A percentile compares a stretch with the other conserved stretches of the same genome.
phyloP scores from a whole-genome alignment of 2,888 invertebrate genomes.

The Panopea generosa region DNA sequence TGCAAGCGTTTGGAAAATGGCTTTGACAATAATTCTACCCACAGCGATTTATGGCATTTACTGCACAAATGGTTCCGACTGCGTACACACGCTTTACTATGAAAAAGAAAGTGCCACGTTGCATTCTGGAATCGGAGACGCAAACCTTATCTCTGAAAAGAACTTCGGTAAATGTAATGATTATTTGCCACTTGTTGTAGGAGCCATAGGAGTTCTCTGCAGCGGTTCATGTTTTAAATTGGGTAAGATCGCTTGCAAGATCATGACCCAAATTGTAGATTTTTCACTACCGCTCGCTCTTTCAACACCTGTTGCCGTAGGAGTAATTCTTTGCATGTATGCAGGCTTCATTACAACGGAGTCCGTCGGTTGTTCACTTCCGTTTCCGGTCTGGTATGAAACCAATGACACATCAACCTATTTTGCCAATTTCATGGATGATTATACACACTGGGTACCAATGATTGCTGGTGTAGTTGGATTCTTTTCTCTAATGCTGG shows the following conservation, averaged over 20 bases:
- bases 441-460: conserved; percentile 58
- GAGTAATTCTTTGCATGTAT: conserved; percentile 68
- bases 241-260: conserved; percentile 72
- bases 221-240: conserved; percentile 71
- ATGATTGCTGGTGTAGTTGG: conserved; percentile 62
- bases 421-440: conserved; percentile 22
- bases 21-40: conserved; percentile 66
- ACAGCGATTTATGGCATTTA: conserved; percentile 56
- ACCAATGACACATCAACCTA: conserved; percentile 82
- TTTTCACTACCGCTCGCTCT: conserved; percentile 71
- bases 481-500: conserved; percentile 67
- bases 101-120: conserved; percentile 18
- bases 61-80: conserved; percentile 53
- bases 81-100: conserved; percentile 64
- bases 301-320: conserved; percentile 68
- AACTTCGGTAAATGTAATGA: conserved; percentile 43
- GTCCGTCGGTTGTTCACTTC: conserved; percentile 82
- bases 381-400: conserved; percentile 95
- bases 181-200: conserved; percentile 69
- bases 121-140: conserved; percentile 46
- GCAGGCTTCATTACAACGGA: conserved; percentile 86
- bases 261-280: conserved; percentile 70
- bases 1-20: conserved; percentile 68
- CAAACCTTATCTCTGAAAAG: conserved; percentile 36
- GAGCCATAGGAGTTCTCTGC: conserved; percentile 64